A percentile compares a stretch with the other conserved stretches of the same genome.
Evolutionary conservation across 2,888 invertebrate genomes (phyloP).

Genomic region (Ormyrus labotus): DNA sequence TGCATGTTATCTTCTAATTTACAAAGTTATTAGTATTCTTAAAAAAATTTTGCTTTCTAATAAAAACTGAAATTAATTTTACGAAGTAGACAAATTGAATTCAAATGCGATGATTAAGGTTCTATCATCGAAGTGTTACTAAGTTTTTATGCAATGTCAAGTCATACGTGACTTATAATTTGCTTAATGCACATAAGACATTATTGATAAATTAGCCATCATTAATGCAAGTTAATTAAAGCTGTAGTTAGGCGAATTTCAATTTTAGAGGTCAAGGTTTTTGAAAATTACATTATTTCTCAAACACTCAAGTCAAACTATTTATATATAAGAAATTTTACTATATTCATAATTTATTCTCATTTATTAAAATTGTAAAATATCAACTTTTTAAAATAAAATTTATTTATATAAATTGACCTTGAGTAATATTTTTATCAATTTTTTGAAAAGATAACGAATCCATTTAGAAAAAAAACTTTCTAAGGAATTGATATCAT

Average conservation of each 20-base stretch:
- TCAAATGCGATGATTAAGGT: not conserved
- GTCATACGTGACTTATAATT: slow-evolving; percentile 13
- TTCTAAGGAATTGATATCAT: slow-evolving; percentile 4
- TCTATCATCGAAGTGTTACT: not conserved
- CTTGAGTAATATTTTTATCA: too few species aligned
- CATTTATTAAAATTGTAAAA: too few species aligned
- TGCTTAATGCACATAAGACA: not conserved
- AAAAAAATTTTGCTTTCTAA: slow-evolving; percentile 7
- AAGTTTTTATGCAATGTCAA: not conserved
- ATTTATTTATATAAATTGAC: not conserved
- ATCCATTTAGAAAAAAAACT: slow-evolving; percentile 6
- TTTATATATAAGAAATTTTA: slow-evolving; percentile 21
- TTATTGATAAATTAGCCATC: slow-evolving; percentile 18
- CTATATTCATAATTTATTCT: not conserved
- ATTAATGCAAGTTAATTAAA: slow-evolving; percentile 8
- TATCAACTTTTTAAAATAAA: too few species aligned
- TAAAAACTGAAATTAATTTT: slow-evolving; percentile 22
- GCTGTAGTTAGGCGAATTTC: not conserved
- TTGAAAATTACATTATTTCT: slow-evolving; percentile 6
- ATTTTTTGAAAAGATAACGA: slow-evolving; percentile 10
- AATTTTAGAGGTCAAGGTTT: slow-evolving; percentile 27
- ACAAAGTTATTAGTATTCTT: slow-evolving; percentile 19
- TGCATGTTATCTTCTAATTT: slow-evolving; percentile 24
- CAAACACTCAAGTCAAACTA: not conserved
- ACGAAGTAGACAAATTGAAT: slow-evolving; percentile 1